Evolutionary conservation across 2,113 vertebrate genomes (phyloP).

Genomic region (Leptobrachium ailaonicum): DNA sequence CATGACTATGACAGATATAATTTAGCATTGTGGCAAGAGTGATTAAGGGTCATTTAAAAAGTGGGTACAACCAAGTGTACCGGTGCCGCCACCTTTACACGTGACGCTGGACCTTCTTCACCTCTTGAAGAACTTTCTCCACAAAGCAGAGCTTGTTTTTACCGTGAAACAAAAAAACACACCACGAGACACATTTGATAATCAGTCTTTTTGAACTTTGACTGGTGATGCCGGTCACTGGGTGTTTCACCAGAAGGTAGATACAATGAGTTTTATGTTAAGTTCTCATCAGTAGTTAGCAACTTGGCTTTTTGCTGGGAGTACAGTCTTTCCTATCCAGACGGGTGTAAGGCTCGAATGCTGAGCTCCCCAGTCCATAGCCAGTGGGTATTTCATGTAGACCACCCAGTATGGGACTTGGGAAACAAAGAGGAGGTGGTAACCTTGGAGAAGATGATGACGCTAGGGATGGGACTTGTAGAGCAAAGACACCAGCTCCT

Average conservation of each 20-base stretch:
- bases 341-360: constrained; percentile 88
- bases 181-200: constrained; percentile 23
- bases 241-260: constrained; percentile 11
- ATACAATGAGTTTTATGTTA: constrained; percentile 49
- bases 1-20: not conserved
- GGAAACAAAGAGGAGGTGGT: constrained; percentile 74
- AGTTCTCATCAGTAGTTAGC: constrained; percentile 60
- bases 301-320: constrained; percentile 73
- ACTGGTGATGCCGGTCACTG: constrained; percentile 7
- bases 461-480: constrained; percentile 70
- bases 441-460: constrained; percentile 65
- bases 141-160: constrained; percentile 12
- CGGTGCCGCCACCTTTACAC: not conserved
- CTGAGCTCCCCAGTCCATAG: constrained; percentile 80
- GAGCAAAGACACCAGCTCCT: constrained; percentile 62
- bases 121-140: not conserved
- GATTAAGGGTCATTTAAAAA: constrained; percentile 2
- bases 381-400: constrained; percentile 72
- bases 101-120: not conserved
- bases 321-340: constrained; percentile 77
- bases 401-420: constrained; percentile 72
- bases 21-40: constrained; percentile 6
- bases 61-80: not conserved
- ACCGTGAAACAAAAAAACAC: constrained; percentile 46
- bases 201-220: constrained; percentile 41